A percentile compares a stretch with the other conserved stretches of the same genome.
Conservation (phyloP, 2,113 vertebrate genomes). For the Pterocles orientalis region DNA sequence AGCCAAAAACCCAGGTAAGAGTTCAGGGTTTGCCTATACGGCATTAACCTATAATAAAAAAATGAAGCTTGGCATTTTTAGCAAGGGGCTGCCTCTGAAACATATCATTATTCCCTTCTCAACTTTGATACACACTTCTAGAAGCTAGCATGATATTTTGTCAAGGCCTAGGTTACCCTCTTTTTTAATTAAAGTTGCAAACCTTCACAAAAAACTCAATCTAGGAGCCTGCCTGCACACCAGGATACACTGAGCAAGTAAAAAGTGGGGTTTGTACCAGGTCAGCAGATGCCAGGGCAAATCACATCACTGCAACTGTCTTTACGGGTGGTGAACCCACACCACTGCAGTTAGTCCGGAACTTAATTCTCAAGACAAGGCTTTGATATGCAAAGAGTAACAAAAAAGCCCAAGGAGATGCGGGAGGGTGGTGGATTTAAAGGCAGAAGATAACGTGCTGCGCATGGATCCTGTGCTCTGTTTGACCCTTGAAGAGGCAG, state of each 20-base stretch:
- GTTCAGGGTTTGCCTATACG: conserved; percentile 19
- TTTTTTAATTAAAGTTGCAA: background rate
- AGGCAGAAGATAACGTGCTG: background rate
- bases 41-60: conserved; percentile 24
- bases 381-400: background rate
- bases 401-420: background rate
- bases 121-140: background rate
- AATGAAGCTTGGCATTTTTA: background rate
- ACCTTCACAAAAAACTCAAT: background rate
- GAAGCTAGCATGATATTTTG: background rate
- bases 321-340: background rate
- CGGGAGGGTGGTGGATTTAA: background rate
- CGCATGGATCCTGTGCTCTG: background rate
- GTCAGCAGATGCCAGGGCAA: background rate
- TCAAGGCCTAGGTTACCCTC: background rate
- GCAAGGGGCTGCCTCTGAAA: background rate
- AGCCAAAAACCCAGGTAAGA: conserved; percentile 60
- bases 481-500: background rate
- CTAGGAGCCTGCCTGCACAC: background rate
- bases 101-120: background rate
- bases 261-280: background rate
- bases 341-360: background rate
- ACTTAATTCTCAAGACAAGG: background rate
- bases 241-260: background rate
- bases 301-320: background rate